Evolutionary conservation across 1,140 invertebrate genomes (phyloP).

Genomic region (Drosophila kohkoa): DNA sequence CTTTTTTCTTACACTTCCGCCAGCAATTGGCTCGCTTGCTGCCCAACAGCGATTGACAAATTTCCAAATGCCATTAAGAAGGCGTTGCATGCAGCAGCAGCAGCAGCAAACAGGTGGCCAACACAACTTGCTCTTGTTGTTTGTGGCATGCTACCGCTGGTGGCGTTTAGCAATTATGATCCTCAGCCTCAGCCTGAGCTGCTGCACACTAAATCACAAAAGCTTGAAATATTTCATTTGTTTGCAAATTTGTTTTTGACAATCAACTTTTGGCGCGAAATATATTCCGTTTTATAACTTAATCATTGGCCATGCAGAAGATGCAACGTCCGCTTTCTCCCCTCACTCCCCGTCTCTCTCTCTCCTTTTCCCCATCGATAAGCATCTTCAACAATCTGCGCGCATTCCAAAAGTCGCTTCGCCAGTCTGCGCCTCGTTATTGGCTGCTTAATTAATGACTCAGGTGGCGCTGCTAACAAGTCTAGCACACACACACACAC

Average conservation of each 20-base stretch:
- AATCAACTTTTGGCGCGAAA: constrained; percentile 66
- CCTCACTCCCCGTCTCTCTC: constrained; percentile 5
- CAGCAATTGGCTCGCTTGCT: constrained; percentile 33
- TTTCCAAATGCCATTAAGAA: constrained; percentile 81
- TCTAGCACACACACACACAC: constrained; percentile 24
- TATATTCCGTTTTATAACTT: constrained; percentile 73
- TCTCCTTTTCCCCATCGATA: constrained; percentile 24
- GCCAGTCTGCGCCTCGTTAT: constrained; percentile 45
- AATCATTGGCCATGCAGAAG: constrained; percentile 31
- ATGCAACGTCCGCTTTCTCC: no score
- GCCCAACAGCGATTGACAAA: constrained; percentile 78
- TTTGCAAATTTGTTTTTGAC: constrained; percentile 76
- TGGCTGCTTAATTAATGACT: constrained; percentile 74
- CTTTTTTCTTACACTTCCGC: constrained; percentile 67
- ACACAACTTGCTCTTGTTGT: constrained; percentile 9
- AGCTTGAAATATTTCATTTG: constrained; percentile 75
- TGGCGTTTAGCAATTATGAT: constrained; percentile 70
- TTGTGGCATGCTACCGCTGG: constrained; percentile 41
- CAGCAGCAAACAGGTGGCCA: constrained; percentile 60
- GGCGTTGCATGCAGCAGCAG: constrained; percentile 71
- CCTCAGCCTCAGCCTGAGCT: constrained; percentile 16
- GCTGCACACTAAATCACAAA: constrained; percentile 59
- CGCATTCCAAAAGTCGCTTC: constrained; percentile 23
- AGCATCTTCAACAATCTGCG: constrained; percentile 32
- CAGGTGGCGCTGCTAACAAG: constrained; percentile 74